Evolutionary conservation across 2,888 invertebrate genomes (phyloP), one percentile per base, ranked within the genome.

Genomic region (Pheosia gnoma): DNA sequence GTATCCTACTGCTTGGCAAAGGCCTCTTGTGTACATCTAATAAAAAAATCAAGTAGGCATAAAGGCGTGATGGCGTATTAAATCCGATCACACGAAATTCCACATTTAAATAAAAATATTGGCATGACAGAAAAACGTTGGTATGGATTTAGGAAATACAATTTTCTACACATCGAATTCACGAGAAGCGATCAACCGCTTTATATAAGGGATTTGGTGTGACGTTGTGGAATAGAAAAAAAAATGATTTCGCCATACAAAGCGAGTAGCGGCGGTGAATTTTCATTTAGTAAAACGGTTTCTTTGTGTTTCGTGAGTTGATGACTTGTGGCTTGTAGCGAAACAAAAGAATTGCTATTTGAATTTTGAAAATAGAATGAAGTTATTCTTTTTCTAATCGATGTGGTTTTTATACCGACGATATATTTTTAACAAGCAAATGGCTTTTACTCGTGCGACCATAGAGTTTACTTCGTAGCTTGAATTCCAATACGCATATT

Each of bases 121-220:
- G 66, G 70, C 72, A 70, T 13, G 53, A 41, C 67, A 63, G 62
- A 71, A 78, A 79, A 77, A 72, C 70, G 57, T 59, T 63, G 66
- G 73, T 57, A 63, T 56, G 80, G 83, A 83, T 85, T 85, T 82
- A 9, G 9, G 72, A 82, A 84, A 88, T 81, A 89, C 87, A 87
- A 89, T 90, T 89, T 89, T 87, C 87, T 88, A 79, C 84, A 78
- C 78, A 79, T 72, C 75, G 79, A 82, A 75, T 74, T 69, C 67
- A 55, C 58, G 71, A 77, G 77, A 68, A 71, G 75, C 81, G 82
- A 87, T 84, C 84, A 79, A 79, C 75, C 77, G 81, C 78, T 81
- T 79, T 84, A 84, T 81, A 80, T 77, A 69, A 74, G 67, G 83
- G 85, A 83, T 87, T 87, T 82, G 74, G 79, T 80, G 79, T 84